Evolutionary conservation across 2,888 invertebrate species (phyloP).

Genomic region (Chironomus riparius): DNA sequence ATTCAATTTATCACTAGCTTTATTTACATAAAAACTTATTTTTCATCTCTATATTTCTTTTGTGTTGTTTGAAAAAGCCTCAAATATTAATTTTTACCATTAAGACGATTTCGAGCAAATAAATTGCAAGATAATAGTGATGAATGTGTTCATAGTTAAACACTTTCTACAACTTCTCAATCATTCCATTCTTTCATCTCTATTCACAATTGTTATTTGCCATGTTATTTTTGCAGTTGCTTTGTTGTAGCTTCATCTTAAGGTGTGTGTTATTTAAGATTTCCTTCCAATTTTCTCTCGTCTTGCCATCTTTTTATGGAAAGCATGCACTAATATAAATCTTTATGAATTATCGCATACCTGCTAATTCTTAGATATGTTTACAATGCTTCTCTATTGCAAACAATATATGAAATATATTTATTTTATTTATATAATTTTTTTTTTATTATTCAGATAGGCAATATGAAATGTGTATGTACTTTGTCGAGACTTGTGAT

Average conservation of each 20-base stretch:
- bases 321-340: constrained; percentile 4
- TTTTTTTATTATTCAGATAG: too few relatives aligned
- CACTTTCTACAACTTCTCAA: not conserved
- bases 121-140: constrained; percentile 7
- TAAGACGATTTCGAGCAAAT: not conserved
- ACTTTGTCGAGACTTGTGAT: too few relatives aligned
- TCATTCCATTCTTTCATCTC: not conserved
- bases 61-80: not conserved
- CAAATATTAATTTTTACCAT: not conserved
- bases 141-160: not conserved
- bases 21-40: not conserved
- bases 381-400: not conserved
- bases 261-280: not conserved
- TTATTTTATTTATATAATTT: too few relatives aligned
- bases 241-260: too few relatives aligned
- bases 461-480: too few relatives aligned
- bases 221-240: not conserved
- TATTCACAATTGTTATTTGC: not conserved
- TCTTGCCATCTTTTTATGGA: not conserved
- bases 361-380: constrained; percentile 11
- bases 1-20: too few relatives aligned
- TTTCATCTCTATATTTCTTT: not conserved
- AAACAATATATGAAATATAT: not conserved
- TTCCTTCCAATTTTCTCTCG: not conserved
- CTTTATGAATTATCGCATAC: constrained; percentile 15